Conservation (phyloP, 2,113 vertebrate species). For the Cephalopterus ornatus region DNA sequence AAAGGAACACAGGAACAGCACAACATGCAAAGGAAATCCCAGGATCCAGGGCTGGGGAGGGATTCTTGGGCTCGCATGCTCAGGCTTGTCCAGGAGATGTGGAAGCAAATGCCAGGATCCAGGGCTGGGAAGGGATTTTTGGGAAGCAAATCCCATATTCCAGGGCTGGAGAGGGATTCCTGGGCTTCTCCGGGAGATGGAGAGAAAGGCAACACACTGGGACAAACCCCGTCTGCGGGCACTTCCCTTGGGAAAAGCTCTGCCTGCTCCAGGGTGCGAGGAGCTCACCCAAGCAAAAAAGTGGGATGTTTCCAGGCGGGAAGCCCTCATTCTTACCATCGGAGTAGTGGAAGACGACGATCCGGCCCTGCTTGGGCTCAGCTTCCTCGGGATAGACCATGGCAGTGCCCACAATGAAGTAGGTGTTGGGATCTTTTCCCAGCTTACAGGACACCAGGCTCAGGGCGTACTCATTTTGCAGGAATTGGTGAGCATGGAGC, state of each 20-base stretch:
- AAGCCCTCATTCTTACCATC: conserved; percentile 79
- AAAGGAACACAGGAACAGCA: neutral
- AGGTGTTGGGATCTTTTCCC: conserved; percentile 93
- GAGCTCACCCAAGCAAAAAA: neutral
- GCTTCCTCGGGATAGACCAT: conserved; percentile 99
- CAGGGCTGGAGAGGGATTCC: neutral
- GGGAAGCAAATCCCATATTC: too few species aligned
- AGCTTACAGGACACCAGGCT: conserved; percentile 96
- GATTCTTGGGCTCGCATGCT: too few species aligned
- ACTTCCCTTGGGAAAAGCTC: neutral
- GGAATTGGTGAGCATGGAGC: conserved; percentile 96
- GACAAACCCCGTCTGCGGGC: neutral
- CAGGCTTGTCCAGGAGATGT: too few species aligned
- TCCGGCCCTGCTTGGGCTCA: conserved; percentile 96
- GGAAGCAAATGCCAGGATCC: neutral
- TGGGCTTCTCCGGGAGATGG: neutral
- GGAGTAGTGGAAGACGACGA: conserved; percentile 96
- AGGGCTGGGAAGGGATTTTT: neutral
- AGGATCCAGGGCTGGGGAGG: neutral
- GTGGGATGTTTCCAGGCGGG: neutral
- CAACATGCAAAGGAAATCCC: neutral
- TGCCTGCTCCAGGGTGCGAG: neutral
- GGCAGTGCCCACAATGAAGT: conserved; percentile 95
- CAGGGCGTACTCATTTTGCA: conserved; percentile 94
- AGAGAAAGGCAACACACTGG: neutral